These are phyloP conservation scores for Anoplophora glabripennis DNA, from an alignment of 1,140 invertebrate genomes.

Conservation along the genomic window DNA sequence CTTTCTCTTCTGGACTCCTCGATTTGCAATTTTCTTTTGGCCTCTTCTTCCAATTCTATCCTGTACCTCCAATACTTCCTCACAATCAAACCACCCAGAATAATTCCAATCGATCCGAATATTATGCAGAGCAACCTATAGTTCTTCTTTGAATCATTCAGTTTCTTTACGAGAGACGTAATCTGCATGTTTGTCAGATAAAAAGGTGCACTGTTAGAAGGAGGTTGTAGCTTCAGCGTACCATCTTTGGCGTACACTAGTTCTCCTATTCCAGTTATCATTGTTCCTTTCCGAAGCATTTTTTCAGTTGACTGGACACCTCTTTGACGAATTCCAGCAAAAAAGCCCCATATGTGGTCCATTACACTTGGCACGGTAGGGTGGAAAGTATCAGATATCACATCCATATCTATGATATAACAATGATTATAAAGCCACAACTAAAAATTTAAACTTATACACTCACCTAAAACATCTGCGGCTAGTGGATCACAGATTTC, in stretches of 20 bases:
- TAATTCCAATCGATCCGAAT: slow-evolving; percentile 64
- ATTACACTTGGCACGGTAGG: slow-evolving; percentile 66
- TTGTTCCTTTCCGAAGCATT: slow-evolving; percentile 70
- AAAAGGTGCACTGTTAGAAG: slow-evolving; percentile 64
- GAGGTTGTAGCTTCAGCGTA: slow-evolving; percentile 64
- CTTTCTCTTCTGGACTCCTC: slow-evolving; percentile 63
- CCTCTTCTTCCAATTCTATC: slow-evolving; percentile 55
- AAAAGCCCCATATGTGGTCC: slow-evolving; percentile 78
- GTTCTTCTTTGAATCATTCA: slow-evolving; percentile 63
- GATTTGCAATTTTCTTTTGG: slow-evolving; percentile 58
- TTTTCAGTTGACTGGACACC: slow-evolving; percentile 78
- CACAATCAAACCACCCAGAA: slow-evolving; percentile 62
- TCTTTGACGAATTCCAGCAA: slow-evolving; percentile 68
- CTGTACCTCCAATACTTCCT: slow-evolving; percentile 60
- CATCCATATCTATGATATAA: slow-evolving; percentile 62
- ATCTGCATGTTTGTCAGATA: slow-evolving; percentile 63
- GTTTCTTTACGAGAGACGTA: slow-evolving; percentile 53
- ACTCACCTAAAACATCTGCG: slow-evolving; percentile 65
- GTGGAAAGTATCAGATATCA: slow-evolving; percentile 73
- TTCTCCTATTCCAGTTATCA: slow-evolving; percentile 75
- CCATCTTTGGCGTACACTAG: slow-evolving; percentile 55
- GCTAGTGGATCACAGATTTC: slow-evolving; percentile 70
- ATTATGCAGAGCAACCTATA: slow-evolving; percentile 64
- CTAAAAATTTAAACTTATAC: neutral
- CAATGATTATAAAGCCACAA: neutral